These are phyloP conservation scores for Polymixis lichenea DNA, from an alignment of 2,888 invertebrate genomes.

Conservation along the genomic window DNA sequence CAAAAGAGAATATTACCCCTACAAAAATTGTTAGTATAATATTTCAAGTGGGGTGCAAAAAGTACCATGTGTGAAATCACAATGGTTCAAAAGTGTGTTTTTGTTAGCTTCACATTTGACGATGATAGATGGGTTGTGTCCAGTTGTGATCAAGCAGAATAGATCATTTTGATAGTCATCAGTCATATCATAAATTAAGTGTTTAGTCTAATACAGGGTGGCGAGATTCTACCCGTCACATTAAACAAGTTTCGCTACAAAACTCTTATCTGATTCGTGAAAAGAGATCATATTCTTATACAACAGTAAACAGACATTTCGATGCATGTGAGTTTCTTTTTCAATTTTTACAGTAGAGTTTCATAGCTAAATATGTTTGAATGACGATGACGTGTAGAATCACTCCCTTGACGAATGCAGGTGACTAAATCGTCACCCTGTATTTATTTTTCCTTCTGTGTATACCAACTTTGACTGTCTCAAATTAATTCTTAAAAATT, in stretches of 20 bases:
- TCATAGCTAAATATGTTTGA: too few species aligned
- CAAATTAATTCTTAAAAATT: background rate
- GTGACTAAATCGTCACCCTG: too few species aligned
- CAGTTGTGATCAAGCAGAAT: slow-evolving; percentile 49
- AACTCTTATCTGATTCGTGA: too few species aligned
- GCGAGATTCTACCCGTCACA: too few species aligned
- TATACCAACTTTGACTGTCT: too few species aligned
- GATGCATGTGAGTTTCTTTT: too few species aligned
- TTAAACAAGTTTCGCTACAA: too few species aligned
- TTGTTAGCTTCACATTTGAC: slow-evolving; percentile 70
- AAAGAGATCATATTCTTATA: too few species aligned
- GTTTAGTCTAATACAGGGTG: background rate
- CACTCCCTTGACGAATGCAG: too few species aligned
- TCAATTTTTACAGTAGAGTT: too few species aligned
- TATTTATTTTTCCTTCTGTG: background rate
- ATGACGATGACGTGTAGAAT: too few species aligned
- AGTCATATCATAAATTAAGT: slow-evolving; percentile 20
- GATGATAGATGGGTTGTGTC: slow-evolving; percentile 79
- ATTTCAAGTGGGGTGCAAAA: slow-evolving; percentile 87
- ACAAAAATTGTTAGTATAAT: slow-evolving; percentile 89
- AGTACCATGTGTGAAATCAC: slow-evolving; percentile 88
- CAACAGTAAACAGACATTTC: too few species aligned
- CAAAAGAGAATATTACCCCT: slow-evolving; percentile 86
- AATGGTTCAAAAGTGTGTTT: slow-evolving; percentile 82
- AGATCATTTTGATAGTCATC: slow-evolving; percentile 40